Base-by-base conservation (phyloP, 2,888 invertebrate genomes). In the Idaea aversata region DNA sequence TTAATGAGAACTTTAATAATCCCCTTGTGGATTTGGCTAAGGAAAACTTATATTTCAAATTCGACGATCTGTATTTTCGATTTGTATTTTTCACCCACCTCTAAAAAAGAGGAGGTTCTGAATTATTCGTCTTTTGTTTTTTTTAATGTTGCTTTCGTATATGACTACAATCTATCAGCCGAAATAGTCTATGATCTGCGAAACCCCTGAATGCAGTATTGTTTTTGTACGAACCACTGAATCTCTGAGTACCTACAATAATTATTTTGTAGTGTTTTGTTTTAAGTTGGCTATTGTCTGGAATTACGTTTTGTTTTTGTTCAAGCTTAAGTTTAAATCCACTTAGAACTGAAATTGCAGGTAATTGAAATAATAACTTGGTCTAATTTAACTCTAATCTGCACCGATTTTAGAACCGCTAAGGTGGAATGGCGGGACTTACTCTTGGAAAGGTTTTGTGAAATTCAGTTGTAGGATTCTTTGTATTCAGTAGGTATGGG, bases 191-290 rank as follows among this genome's bases (percentile, higher is more conserved):
- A 7, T 13, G 13, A 10, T 47, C 47, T 25, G 25, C 25, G 25
- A 3, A 25, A 25, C 3, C 25, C 25, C 25, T 13, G 47, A 47
- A 47, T 47, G 10, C 47, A 47, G 47, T 47, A 47, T 47, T 13
- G 47, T 47, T 47, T 47, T 10, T 47, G 47, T 10, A 47, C 13
- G 47, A 13, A 47, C 47, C 10, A 47, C 7, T 47, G 5, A 7
- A 47, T 47, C 5, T 47, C 13, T 7, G 47, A 47, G 47, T 10
- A 13, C 25, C 25, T 25, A 25, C 47, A 47, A 47, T 47, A 5
- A 77, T 79, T 85, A 83, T 78, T 83, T 77, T 70, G 73, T 74
- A 76, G 59, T 69, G 72, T 67, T 74, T 77, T 71, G 70, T 70
- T 70, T 70, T 77, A 67, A 63, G 65, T 69, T 68, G 35, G 67